These are phyloP conservation scores for Amphipoea lucens DNA, from an alignment of 2,888 invertebrate genomes.

Conservation along the genomic window DNA sequence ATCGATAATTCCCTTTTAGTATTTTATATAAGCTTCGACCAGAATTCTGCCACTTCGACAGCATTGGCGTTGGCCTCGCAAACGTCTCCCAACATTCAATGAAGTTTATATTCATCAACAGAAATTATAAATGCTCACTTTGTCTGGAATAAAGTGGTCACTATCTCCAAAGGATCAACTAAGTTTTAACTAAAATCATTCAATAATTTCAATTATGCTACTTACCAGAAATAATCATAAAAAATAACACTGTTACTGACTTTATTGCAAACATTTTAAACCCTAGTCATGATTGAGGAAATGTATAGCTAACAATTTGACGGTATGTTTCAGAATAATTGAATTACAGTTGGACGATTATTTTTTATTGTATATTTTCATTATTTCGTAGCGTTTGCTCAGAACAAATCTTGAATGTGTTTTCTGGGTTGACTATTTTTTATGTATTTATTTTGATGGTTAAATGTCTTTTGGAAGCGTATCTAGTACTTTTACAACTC, in stretches of 20 bases:
- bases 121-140: not conserved
- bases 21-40: not conserved
- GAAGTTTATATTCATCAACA: not conserved
- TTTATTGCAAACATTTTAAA: constrained; percentile 44
- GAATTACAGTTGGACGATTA: constrained; percentile 22
- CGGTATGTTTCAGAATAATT: constrained; percentile 39
- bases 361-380: constrained; percentile 31
- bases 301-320: constrained; percentile 34
- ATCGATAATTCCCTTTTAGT: not conserved
- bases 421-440: not conserved
- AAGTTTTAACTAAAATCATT: not conserved
- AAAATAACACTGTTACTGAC: constrained; percentile 27
- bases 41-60: not conserved
- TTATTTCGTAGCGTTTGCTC: constrained; percentile 6
- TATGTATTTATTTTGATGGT: not conserved
- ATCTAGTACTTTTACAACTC: not conserved
- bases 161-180: not conserved
- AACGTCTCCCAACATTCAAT: not conserved
- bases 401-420: not conserved
- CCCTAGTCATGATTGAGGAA: constrained; percentile 14
- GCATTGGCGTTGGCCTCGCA: not conserved
- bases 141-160: not conserved
- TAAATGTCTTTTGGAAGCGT: not conserved
- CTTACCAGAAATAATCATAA: constrained; percentile 48
- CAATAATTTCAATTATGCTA: not conserved